Base-by-base conservation (phyloP, 2,113 vertebrate genomes). In the Catagonus wagneri region DNA sequence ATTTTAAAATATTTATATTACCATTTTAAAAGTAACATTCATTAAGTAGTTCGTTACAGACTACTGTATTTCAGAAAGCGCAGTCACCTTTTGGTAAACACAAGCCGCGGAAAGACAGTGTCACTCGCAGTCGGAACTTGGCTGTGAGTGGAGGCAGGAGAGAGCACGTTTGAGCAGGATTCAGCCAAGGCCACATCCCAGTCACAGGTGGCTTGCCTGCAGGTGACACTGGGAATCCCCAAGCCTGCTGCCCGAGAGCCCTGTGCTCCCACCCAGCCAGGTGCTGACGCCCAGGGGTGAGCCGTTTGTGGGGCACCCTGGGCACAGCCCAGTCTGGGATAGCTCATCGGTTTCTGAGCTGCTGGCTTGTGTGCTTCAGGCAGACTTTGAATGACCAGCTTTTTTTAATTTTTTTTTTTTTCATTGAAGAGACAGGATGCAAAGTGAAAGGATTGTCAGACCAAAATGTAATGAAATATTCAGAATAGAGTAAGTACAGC, bases 161-260 rank as follows among this genome's bases (percentile, higher is more conserved):
- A 71, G 25, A 20, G 11, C 15, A 17, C 1, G 8, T 13, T 0
- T 10, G 68, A 76, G 61, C 20, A 7, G 10, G 1, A 4, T 29
- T 34, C 8, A 36, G 50, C 8, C 2, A 7, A 15, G 6, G 29
- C 58, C 44, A 44, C 44, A 44, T 44, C 44, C 44, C 44, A 44
- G 44, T 44, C 44, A 44, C 44, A 44, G 44, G 44, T 44, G 44
- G 44, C 44, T 44, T 44, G 44, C 44, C 44, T 44, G 44, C 44
- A 44, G 44, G 44, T 44, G 5, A 44, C 44, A 44, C 8, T 44
- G 44, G 44, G 44, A 44, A 44, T 44, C 44, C 44, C 44, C 44
- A 44, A 8, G 44, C 44, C 44, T 44, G 44, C 44, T 44, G 5
- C 44, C 44, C 8, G 44, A 44, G 44, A 44, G 44, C 9, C 22